phyloP scores from a whole-genome alignment of 2,113 vertebrate genomes.

The Otolemur garnettii region DNA sequence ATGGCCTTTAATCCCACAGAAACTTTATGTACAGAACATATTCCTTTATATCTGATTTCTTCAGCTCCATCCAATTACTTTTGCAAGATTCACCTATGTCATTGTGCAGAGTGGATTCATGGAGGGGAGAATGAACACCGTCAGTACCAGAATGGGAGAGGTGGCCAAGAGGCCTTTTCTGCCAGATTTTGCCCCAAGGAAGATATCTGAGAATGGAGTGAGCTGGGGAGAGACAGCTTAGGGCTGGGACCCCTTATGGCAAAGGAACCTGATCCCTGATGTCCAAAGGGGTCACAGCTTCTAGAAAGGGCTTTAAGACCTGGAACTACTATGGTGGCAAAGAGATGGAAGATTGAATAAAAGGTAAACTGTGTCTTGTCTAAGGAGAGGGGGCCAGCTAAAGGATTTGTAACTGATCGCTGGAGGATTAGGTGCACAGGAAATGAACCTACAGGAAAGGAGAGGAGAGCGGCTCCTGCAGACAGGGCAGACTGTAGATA shows the following conservation, averaged over 20 bases:
- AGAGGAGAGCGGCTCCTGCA: neutral
- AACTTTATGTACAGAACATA: neutral
- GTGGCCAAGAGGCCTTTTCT: neutral
- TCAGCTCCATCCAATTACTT: neutral
- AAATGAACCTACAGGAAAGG: slow-evolving; percentile 9
- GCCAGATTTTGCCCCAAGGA: neutral
- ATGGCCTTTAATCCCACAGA: neutral
- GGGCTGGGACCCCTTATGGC: neutral
- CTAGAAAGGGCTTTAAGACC: neutral
- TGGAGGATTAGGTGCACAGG: slow-evolving; percentile 67
- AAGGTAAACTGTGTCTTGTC: slow-evolving; percentile 28
- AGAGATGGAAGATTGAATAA: neutral
- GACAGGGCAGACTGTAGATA: slow-evolving; percentile 39
- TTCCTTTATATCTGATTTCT: neutral
- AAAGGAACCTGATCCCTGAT: neutral
- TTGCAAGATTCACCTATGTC: neutral
- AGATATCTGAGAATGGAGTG: neutral
- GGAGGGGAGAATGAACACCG: neutral
- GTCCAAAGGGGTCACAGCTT: neutral
- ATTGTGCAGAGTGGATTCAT: neutral
- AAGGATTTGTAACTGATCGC: slow-evolving; percentile 64
- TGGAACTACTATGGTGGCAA: neutral
- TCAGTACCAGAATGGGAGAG: neutral
- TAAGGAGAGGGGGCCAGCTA: neutral
- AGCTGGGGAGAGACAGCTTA: neutral